Evolutionary conservation across 2,797 vertebrate genomes (phyloP).

Genomic region (Semotilus atromaculatus): DNA sequence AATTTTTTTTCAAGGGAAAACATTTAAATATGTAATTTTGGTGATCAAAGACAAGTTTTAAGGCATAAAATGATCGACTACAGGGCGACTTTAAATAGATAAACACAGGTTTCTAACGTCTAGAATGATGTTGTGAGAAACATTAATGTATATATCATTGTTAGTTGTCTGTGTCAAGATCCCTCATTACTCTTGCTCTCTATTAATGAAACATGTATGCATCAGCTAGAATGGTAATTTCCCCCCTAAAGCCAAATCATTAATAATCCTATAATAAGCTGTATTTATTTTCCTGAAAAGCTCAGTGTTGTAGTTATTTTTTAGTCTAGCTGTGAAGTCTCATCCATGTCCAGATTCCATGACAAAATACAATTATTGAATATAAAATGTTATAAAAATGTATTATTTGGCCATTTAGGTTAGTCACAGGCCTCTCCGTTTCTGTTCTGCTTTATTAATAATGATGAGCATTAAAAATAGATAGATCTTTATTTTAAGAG

Average conservation of each 20-base stretch:
- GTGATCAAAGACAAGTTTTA: too few relatives aligned
- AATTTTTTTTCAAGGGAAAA: too few relatives aligned
- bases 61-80: too few relatives aligned
- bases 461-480: neutral
- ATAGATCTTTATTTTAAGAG: neutral
- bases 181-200: constrained; percentile 53
- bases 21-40: too few relatives aligned
- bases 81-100: too few relatives aligned
- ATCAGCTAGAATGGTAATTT: constrained; percentile 57
- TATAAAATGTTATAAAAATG: neutral
- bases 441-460: neutral
- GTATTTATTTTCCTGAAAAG: constrained; percentile 56
- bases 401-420: neutral
- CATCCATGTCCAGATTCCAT: neutral
- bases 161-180: constrained; percentile 20
- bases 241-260: constrained; percentile 55
- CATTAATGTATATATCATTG: constrained; percentile 39
- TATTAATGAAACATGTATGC: constrained; percentile 54
- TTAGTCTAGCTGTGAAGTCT: constrained; percentile 30
- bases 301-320: constrained; percentile 23
- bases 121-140: constrained; percentile 44
- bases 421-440: neutral
- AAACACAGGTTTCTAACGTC: constrained; percentile 19
- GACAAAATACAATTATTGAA: neutral
- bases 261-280: constrained; percentile 56